Conservation (phyloP, 2,113 vertebrate genomes). For the Mesocricetus auratus region DNA sequence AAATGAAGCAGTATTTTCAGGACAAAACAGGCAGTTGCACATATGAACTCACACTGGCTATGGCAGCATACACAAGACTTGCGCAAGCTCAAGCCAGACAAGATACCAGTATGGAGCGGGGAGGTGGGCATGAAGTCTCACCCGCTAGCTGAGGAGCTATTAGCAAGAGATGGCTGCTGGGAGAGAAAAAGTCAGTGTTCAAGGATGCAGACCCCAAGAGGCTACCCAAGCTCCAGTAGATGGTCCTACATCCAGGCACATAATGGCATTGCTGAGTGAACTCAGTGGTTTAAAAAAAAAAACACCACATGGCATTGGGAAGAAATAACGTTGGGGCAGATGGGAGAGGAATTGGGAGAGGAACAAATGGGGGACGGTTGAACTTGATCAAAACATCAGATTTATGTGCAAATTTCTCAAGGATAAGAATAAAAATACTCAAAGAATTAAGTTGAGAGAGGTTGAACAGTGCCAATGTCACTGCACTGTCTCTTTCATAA, state of each 20-base stretch:
- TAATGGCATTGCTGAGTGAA: neutral
- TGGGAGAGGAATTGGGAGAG: neutral
- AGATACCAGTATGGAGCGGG: neutral
- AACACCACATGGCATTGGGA: neutral
- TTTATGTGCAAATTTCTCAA: neutral
- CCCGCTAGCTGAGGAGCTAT: neutral
- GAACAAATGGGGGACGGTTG: neutral
- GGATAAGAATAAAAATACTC: neutral
- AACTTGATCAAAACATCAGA: neutral
- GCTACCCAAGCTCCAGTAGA: neutral
- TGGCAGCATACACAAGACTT: neutral
- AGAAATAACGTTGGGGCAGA: neutral
- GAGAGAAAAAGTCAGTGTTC: too few species aligned
- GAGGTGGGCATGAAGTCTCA: neutral
- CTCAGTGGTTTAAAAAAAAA: neutral
- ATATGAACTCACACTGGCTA: neutral
- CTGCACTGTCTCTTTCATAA: neutral
- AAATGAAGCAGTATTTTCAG: neutral
- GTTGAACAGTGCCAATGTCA: neutral
- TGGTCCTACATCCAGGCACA: neutral
- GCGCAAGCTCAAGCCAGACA: neutral
- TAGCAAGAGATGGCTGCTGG: neutral
- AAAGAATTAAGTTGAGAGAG: neutral
- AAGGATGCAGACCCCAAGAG: neutral
- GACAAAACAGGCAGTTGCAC: slow-evolving; percentile 7